phyloP scores from a whole-genome alignment of 2,888 invertebrate genomes.

The Octodonta nipae region DNA sequence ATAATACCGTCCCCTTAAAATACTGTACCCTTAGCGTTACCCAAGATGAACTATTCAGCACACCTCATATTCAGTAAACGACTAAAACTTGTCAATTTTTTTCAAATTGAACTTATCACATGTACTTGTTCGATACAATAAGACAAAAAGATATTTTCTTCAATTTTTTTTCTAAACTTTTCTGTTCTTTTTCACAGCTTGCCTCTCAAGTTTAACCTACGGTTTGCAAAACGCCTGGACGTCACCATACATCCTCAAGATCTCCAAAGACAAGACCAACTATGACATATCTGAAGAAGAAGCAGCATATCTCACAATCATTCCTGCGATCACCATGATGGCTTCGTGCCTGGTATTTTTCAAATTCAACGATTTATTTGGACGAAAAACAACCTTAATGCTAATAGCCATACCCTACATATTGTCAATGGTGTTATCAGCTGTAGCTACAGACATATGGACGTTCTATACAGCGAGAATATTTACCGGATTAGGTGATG shows the following conservation, averaged over 20 bases:
- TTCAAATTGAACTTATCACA: no score
- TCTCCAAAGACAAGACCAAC: slow-evolving; percentile 22
- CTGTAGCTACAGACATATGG: slow-evolving; percentile 19
- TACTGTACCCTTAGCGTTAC: no score
- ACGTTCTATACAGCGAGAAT: slow-evolving; percentile 25
- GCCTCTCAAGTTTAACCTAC: slow-evolving; percentile 17
- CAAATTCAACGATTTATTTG: slow-evolving; percentile 21
- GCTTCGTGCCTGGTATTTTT: slow-evolving; percentile 20
- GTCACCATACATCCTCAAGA: slow-evolving; percentile 27
- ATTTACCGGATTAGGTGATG: slow-evolving; percentile 22
- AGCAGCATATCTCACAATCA: slow-evolving; percentile 28
- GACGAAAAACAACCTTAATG: slow-evolving; percentile 24
- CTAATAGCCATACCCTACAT: slow-evolving; percentile 22
- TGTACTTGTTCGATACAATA: no score
- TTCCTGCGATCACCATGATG: slow-evolving; percentile 24
- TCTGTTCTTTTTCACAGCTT: slow-evolving; percentile 15
- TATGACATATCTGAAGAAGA: slow-evolving; percentile 26
- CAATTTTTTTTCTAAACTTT: no score
- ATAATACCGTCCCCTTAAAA: no score
- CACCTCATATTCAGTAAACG: no score
- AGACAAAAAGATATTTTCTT: no score
- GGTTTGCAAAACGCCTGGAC: slow-evolving; percentile 25
- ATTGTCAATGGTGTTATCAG: slow-evolving; percentile 18
- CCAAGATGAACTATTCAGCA: no score
- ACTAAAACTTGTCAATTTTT: no score